phyloP scores from a whole-genome alignment of 2,113 vertebrate species.

The Scopus umbretta region DNA sequence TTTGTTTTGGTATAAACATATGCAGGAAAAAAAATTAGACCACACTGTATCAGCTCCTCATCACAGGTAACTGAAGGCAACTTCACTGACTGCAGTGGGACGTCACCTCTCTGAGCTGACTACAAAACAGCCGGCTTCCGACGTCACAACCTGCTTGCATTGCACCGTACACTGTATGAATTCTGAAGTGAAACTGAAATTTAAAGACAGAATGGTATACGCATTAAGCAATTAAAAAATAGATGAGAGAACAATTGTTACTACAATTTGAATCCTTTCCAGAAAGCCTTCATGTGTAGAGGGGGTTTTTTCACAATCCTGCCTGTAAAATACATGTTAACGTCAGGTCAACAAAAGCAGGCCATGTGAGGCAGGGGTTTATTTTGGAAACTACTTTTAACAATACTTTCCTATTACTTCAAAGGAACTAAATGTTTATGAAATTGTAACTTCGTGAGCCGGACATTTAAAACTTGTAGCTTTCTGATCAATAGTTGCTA shows the following conservation, averaged over 20 bases:
- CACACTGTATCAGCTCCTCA: background rate
- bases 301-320: background rate
- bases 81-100: background rate
- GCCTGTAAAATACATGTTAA: background rate
- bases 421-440: background rate
- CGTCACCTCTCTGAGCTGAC: background rate
- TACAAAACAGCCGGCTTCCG: background rate
- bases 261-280: background rate
- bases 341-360: background rate
- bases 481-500: background rate
- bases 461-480: background rate
- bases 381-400: background rate
- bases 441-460: background rate
- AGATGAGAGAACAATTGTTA: background rate
- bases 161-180: rapidly evolving
- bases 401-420: background rate
- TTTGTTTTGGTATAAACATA: background rate
- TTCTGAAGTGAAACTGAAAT: background rate
- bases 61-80: background rate
- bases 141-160: background rate
- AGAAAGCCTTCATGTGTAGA: background rate
- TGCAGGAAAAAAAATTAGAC: background rate
- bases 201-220: background rate
- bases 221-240: background rate
- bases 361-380: background rate